Conservation (phyloP, 2,888 invertebrate genomes). For the Oscheius onirici region DNA sequence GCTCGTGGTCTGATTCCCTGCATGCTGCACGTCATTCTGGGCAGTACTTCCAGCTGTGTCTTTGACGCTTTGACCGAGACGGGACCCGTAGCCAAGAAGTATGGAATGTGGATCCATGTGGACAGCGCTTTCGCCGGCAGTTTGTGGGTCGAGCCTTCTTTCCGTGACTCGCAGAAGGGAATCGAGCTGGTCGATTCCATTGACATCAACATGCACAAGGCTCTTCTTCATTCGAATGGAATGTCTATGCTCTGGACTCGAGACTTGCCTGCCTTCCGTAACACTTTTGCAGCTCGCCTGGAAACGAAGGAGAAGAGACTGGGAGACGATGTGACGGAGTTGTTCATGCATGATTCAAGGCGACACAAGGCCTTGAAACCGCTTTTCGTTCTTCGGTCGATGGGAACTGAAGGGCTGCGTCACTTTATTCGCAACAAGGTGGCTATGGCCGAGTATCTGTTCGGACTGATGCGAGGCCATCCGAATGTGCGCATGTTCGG, state of each 20-base stretch:
- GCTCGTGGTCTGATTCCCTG: slow-evolving; percentile 87
- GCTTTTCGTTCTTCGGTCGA: slow-evolving; percentile 28
- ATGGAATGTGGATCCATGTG: slow-evolving; percentile 87
- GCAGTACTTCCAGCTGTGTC: slow-evolving; percentile 93
- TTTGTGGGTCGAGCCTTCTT: slow-evolving; percentile 92
- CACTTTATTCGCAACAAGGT: slow-evolving; percentile 18
- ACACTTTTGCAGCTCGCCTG: background rate
- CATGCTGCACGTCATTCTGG: slow-evolving; percentile 87
- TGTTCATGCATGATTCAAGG: slow-evolving; percentile 5
- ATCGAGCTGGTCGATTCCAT: slow-evolving; percentile 74
- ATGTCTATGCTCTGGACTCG: slow-evolving; percentile 28
- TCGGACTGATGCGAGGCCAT: slow-evolving; percentile 14
- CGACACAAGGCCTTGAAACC: slow-evolving; percentile 12
- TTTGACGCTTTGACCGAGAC: slow-evolving; percentile 92
- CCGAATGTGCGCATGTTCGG: slow-evolving; percentile 35
- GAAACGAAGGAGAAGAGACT: background rate
- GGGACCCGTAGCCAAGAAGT: slow-evolving; percentile 80
- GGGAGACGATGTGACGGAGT: background rate
- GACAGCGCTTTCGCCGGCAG: slow-evolving; percentile 92
- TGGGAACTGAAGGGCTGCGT: slow-evolving; percentile 32
- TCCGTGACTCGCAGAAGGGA: slow-evolving; percentile 76
- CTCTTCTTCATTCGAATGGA: slow-evolving; percentile 37
- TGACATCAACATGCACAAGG: slow-evolving; percentile 44
- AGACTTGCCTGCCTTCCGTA: background rate
- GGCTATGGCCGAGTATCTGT: slow-evolving; percentile 29